These are phyloP conservation scores for Pipistrellus kuhlii DNA, from an alignment of 2,797 vertebrate species.

Conservation along the genomic window DNA sequence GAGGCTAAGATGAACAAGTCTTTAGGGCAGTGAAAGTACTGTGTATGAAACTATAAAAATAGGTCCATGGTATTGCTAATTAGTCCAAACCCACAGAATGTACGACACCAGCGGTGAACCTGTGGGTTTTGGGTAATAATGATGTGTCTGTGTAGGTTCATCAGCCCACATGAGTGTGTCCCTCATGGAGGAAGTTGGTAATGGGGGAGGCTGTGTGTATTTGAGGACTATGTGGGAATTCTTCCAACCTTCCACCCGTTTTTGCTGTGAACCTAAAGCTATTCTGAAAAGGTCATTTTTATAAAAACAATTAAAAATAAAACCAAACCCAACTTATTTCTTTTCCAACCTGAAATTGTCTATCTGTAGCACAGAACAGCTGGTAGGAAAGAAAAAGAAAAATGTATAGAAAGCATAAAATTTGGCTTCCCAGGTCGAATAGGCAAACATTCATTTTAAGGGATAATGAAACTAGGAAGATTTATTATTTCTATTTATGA, in stretches of 20 bases:
- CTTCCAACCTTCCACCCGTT: background rate
- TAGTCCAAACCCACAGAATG: background rate
- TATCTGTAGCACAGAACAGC: background rate
- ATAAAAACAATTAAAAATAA: background rate
- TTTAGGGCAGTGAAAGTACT: background rate
- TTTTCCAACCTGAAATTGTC: slow-evolving; percentile 3
- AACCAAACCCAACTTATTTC: background rate
- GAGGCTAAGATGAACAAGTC: background rate
- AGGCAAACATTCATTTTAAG: background rate
- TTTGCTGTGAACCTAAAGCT: background rate
- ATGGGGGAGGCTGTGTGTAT: too few species aligned
- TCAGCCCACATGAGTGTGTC: background rate
- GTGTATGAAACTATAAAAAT: background rate
- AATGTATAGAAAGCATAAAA: background rate
- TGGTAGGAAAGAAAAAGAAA: background rate
- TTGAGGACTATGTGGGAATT: background rate
- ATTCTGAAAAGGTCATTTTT: background rate
- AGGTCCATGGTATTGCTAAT: background rate
- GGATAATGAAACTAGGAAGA: slow-evolving; percentile 18
- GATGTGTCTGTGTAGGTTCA: background rate
- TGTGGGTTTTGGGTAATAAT: background rate
- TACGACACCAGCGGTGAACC: background rate
- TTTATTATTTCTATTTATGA: slow-evolving; percentile 1
- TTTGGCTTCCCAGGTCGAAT: background rate
- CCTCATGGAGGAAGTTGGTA: background rate